These are phyloP conservation scores for Anisognathus igniventris DNA, from an alignment of 2,797 vertebrate genomes.

Conservation along the genomic window DNA sequence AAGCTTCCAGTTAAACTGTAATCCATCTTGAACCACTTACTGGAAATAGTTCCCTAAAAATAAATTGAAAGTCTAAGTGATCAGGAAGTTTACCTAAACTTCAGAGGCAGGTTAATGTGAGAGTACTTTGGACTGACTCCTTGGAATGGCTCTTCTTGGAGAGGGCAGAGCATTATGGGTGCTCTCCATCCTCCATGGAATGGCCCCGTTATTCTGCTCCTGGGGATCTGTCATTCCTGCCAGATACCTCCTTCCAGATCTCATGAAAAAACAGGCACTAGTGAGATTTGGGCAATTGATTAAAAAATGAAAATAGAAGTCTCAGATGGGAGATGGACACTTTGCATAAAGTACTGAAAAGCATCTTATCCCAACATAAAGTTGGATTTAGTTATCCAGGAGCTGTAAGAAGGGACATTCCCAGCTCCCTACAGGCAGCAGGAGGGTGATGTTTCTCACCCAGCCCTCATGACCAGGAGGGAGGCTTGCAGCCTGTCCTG, in stretches of 20 bases:
- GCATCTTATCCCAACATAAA: background rate
- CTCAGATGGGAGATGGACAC: background rate
- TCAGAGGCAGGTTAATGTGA: slow-evolving; percentile 31
- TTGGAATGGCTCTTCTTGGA: background rate
- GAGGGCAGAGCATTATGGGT: background rate
- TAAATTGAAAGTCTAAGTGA: slow-evolving; percentile 47
- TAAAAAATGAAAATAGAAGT: background rate
- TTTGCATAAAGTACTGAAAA: background rate
- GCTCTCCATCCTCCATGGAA: accelerated
- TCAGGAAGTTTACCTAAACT: slow-evolving; percentile 46
- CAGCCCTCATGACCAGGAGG: background rate
- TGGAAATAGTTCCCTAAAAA: slow-evolving; percentile 50
- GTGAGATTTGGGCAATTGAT: background rate
- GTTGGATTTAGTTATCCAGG: background rate
- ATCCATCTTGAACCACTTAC: slow-evolving; percentile 55
- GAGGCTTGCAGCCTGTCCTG: background rate
- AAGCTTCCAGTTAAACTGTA: slow-evolving; percentile 36
- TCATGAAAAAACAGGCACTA: background rate
- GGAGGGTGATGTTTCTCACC: background rate
- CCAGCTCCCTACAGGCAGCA: background rate
- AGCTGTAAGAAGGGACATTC: background rate
- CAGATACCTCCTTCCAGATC: background rate
- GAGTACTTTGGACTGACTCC: background rate
- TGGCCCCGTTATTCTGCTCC: background rate
- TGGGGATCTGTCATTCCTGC: background rate